Base-by-base conservation (phyloP, 2,888 invertebrate species). In the Synergus japonicus region DNA sequence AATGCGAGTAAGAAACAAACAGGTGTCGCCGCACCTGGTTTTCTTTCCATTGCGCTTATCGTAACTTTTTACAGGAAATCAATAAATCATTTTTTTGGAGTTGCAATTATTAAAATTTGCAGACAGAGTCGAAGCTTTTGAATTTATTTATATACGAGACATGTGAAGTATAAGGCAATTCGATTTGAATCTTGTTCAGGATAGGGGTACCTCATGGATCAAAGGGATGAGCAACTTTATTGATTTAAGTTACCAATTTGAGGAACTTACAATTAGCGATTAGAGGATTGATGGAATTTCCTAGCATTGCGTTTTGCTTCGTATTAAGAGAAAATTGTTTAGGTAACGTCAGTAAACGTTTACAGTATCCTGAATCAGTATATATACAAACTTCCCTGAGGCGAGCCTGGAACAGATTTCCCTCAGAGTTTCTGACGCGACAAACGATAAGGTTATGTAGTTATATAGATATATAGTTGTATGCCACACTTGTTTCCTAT, bases 391-490 rank as follows among this genome's bases (percentile, higher is more conserved):
- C 69, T 69, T 69, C 49, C 69, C 49, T 29, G 69, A 69, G 69
- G 69, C 65, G 12, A 37, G 64, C 46, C 15, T 15, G 46, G 10
- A 69, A 69, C 69, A 49, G 69, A 69, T 69, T 69, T 29, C 69
- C 69, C 69, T 69, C 49, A 9, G 69, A 69, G 37, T 69, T 46
- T 69, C 49, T 69, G 69, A 69, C 69, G 69, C 69, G 46, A 46
- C 69, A 69, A 69, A 69, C 69, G 69, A 69, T 69, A 69, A 69
- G 49, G 49, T 69, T 69, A 69, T 69, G 49, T 69, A 69, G 69
- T 69, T 69, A 49, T 76, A 63, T 69, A 69, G 69, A 49, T 69
- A 49, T 76, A 63, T 60, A 76, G 43, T 65, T 63, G 15, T 10
- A 15, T 41, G 41, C 4, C 37, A 54, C 22, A 44, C 49, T 60